phyloP scores from a whole-genome alignment of 2,113 vertebrate genomes.

The Chloropsis hardwickii region DNA sequence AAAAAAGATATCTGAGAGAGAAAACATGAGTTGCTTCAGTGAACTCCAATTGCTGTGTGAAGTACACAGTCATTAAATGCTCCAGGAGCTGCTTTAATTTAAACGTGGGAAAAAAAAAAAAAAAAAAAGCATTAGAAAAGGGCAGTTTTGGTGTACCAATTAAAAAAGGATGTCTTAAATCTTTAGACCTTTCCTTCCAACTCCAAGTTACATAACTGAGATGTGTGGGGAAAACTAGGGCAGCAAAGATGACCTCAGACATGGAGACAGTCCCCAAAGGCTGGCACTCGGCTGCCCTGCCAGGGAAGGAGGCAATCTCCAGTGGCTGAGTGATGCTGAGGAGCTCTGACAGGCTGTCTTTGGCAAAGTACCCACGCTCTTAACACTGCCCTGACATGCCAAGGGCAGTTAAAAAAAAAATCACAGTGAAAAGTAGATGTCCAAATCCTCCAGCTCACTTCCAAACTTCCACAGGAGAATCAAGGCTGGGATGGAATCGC shows the following conservation, averaged over 20 bases:
- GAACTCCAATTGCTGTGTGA: constrained; percentile 48
- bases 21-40: constrained; percentile 53
- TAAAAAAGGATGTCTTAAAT: constrained; percentile 17
- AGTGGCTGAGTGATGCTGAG: not conserved
- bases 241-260: not conserved
- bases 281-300: not conserved
- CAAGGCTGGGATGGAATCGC: not conserved
- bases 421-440: not conserved
- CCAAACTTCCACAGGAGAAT: not conserved
- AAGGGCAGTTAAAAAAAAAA: not conserved
- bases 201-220: not conserved
- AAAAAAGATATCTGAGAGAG: not conserved
- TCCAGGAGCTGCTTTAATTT: constrained; percentile 46
- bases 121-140: not conserved
- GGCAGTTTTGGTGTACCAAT: constrained; percentile 24
- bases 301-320: constrained; percentile 3
- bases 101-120: not conserved
- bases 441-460: not conserved
- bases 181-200: not conserved
- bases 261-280: not conserved
- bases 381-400: not conserved
- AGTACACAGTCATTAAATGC: constrained; percentile 51
- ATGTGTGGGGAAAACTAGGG: not conserved
- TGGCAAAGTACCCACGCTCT: not conserved
- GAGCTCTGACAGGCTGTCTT: not conserved